These are phyloP conservation scores for Aplochiton taeniatus DNA, from an alignment of 2,797 vertebrate genomes.

Conservation along the genomic window DNA sequence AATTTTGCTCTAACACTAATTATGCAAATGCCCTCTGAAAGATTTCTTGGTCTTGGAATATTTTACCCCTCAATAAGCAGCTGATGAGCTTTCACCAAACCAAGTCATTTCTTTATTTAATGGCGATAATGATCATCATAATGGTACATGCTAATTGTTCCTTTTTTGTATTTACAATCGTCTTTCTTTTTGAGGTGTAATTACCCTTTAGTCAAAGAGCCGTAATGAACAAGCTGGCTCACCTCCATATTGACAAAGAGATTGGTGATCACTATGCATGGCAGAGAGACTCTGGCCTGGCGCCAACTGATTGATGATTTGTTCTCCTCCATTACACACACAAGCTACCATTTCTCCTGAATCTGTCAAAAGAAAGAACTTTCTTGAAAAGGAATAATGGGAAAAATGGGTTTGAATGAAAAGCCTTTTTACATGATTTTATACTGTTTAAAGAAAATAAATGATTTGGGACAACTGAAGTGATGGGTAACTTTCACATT, in stretches of 20 bases:
- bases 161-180: constrained; percentile 69
- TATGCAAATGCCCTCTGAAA: constrained; percentile 50
- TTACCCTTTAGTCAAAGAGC: constrained; percentile 69
- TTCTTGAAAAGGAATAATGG: too few species aligned
- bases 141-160: constrained; percentile 78
- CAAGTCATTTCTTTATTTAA: constrained; percentile 67
- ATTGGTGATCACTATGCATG: neutral
- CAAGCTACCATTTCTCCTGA: too few species aligned
- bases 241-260: constrained; percentile 30
- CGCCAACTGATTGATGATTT: too few species aligned
- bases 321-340: too few species aligned
- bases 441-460: too few species aligned
- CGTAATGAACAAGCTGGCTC: constrained; percentile 30
- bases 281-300: too few species aligned
- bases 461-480: too few species aligned
- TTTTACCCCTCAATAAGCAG: constrained; percentile 57
- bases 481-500: too few species aligned
- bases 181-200: constrained; percentile 72
- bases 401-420: too few species aligned
- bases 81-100: constrained; percentile 67
- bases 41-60: constrained; percentile 40
- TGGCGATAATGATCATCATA: constrained; percentile 73
- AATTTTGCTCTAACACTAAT: constrained; percentile 58
- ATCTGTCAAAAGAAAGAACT: too few species aligned
- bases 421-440: too few species aligned